Evolutionary conservation across 2,113 vertebrate species (phyloP), one percentile per base, ranked within the genome.

Genomic region (Tragelaphus scriptus): DNA sequence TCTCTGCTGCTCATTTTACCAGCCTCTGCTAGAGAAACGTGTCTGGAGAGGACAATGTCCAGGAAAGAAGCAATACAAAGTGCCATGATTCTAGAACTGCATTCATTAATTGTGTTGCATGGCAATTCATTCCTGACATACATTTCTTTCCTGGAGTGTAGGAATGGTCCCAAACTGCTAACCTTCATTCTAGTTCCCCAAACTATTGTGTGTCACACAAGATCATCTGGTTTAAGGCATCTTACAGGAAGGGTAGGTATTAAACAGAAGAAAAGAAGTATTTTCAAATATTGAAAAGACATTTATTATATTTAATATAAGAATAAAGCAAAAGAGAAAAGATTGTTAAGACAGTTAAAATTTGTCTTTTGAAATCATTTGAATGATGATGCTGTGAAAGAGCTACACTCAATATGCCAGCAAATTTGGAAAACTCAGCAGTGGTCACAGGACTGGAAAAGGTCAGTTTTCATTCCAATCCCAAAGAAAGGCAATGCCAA

Each of bases 241-340:
- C 85, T 90, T 65, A 77, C 0, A 92, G 47, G 36, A 91, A 81
- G 36, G 25, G 30, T 13, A 88, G 53, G 23, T 49, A 85, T 91
- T 85, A 88, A 55, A 36, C 8, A 86, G n/a, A 86, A 90, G 90
- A 89, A 89, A 89, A 55, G 26, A 92, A 90, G 55, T 55, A 86
- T 25, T 28, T 55, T 91, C 49, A 58, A 90, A 80, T 80, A 63
- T 1, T 95, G 59, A 94, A 95, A 95, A 88, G 40, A 89, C 6
- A 97, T 21, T 32, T 5, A 65, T 92, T 58, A 96, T 63, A 91
- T 79, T 97, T 97, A 97, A 90, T 51, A 4, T 93, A 91, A 91
- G 16, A 80, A 84, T 58, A 97, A 89, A 95, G 49, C 32, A 97
- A 90, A 92, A 85, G 4, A 97, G 17, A 96, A 59, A 61, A 89